Evolutionary conservation across 2,888 invertebrate genomes (phyloP).

Genomic region (Campoplex nolae): DNA sequence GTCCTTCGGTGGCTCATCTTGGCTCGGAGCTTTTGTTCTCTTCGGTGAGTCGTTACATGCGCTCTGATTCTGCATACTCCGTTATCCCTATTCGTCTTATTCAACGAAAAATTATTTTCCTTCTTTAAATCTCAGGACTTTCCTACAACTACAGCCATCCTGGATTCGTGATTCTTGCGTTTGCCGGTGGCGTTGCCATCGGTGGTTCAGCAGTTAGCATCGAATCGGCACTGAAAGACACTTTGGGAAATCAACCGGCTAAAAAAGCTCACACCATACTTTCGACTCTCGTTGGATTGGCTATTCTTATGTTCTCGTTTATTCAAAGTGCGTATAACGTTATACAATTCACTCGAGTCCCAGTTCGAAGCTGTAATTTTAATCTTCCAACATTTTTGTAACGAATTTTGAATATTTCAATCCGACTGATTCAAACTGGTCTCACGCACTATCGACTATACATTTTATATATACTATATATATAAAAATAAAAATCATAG

Average conservation of each 20-base stretch:
- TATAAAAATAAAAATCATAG: too few species aligned
- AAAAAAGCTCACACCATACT: constrained; percentile 72
- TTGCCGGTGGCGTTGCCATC: constrained; percentile 74
- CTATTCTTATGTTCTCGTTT: constrained; percentile 73
- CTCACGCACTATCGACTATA: too few species aligned
- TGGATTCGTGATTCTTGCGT: constrained; percentile 67
- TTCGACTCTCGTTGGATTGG: constrained; percentile 74
- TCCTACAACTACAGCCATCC: constrained; percentile 54
- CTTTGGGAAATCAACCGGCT: constrained; percentile 73
- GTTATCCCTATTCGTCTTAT: not conserved
- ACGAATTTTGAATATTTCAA: not conserved
- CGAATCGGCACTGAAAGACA: constrained; percentile 74
- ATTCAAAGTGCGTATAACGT: constrained; percentile 70
- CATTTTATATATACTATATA: too few species aligned
- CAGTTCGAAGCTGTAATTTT: too few species aligned
- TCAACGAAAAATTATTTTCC: not conserved
- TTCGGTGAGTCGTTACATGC: constrained; percentile 60
- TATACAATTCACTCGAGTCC: not conserved
- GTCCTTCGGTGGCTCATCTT: constrained; percentile 75
- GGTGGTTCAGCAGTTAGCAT: constrained; percentile 72
- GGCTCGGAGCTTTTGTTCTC: constrained; percentile 73
- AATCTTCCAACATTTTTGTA: too few species aligned
- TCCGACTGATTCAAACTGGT: not conserved
- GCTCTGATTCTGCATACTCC: too few species aligned
- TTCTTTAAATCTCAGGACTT: constrained; percentile 49